phyloP scores from a whole-genome alignment of 2,888 invertebrate species.

The Acronicta psi region DNA sequence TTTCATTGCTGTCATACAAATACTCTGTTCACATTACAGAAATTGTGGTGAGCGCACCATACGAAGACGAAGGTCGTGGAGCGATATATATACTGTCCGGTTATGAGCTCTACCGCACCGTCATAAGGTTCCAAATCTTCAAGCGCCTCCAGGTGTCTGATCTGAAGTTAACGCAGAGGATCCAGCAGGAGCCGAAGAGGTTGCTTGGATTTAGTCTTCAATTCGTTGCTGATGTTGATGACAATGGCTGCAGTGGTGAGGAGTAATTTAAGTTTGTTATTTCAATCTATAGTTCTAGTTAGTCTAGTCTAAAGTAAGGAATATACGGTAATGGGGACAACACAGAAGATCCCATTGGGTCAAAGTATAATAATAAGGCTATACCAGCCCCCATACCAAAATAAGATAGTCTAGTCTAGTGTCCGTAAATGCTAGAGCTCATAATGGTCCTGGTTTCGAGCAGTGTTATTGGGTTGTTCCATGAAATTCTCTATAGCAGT shows the following conservation, averaged over 20 bases:
- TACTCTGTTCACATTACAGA: slow-evolving; percentile 63
- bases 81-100: slow-evolving; percentile 76
- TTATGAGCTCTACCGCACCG: slow-evolving; percentile 56
- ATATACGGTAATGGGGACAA: too few species aligned
- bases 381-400: too few species aligned
- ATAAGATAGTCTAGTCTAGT: too few species aligned
- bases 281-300: too few species aligned
- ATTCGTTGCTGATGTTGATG: slow-evolving; percentile 65
- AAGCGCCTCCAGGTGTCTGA: slow-evolving; percentile 53
- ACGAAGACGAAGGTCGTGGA: slow-evolving; percentile 67
- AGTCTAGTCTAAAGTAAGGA: too few species aligned
- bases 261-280: not conserved
- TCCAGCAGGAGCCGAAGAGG: slow-evolving; percentile 49
- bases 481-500: too few species aligned
- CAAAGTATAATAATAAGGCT: too few species aligned
- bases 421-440: too few species aligned
- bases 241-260: slow-evolving; percentile 72
- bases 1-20: not conserved
- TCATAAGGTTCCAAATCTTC: slow-evolving; percentile 27
- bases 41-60: slow-evolving; percentile 77
- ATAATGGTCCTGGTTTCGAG: too few species aligned
- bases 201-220: slow-evolving; percentile 73
- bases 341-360: too few species aligned
- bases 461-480: too few species aligned
- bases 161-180: slow-evolving; percentile 62